phyloP scores from a whole-genome alignment of 2,888 invertebrate genomes.

The Tridacna crocea region DNA sequence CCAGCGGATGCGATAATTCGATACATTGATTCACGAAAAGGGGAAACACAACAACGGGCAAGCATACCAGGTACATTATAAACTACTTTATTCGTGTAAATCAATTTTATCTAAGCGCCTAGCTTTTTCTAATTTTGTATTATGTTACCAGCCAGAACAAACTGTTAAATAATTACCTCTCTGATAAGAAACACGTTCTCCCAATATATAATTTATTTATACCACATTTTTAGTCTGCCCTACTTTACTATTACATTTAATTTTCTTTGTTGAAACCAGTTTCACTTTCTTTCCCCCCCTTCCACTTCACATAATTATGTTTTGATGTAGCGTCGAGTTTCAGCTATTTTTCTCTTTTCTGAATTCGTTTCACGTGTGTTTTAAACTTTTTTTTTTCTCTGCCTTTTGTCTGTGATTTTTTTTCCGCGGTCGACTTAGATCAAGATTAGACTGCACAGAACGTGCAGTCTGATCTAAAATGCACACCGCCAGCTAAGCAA shows the following conservation, averaged over 20 bases:
- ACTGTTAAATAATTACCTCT: slow-evolving; percentile 58
- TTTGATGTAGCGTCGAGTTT: slow-evolving; percentile 56
- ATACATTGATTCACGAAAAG: too few species aligned
- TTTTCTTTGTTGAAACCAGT: slow-evolving; percentile 4
- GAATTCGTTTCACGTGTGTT: slow-evolving; percentile 53
- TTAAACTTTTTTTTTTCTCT: not conserved
- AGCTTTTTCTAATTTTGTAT: slow-evolving; percentile 22
- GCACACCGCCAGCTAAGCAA: too few species aligned
- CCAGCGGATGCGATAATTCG: too few species aligned
- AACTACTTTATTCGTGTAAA: slow-evolving; percentile 15
- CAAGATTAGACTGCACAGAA: too few species aligned
- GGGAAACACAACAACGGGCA: too few species aligned
- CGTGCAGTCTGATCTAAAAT: too few species aligned
- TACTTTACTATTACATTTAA: slow-evolving; percentile 12
- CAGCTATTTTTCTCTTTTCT: slow-evolving; percentile 33
- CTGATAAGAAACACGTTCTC: slow-evolving; percentile 45
- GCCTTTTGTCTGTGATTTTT: too few species aligned
- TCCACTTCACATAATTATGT: slow-evolving; percentile 40
- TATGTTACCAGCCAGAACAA: slow-evolving; percentile 40
- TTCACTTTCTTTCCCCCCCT: not conserved
- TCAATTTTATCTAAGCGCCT: slow-evolving; percentile 19
- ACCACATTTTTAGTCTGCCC: slow-evolving; percentile 37
- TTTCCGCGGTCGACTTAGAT: too few species aligned
- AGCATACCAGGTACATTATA: not conserved
- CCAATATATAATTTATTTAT: slow-evolving; percentile 59